Percentiles rank a stretch among this genome's conserved stretches.
These are phyloP conservation scores for Tribolium freemani DNA, from an alignment of 2,888 invertebrate species.

Conservation along the genomic window DNA sequence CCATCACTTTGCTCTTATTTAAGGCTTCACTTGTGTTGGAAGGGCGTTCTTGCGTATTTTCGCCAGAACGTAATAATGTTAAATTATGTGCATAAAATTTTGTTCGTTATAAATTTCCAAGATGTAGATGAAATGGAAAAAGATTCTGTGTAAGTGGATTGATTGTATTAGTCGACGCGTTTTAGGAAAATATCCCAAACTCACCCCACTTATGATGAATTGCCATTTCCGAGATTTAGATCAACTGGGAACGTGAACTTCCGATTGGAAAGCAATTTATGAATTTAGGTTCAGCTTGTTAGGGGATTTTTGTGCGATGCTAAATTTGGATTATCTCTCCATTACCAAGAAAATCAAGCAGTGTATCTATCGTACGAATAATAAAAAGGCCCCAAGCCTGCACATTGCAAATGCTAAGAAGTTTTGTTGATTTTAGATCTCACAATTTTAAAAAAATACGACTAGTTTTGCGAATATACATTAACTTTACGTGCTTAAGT, in stretches of 20 bases:
- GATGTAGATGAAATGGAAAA: background rate
- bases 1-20: background rate
- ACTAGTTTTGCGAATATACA: too few relatives aligned
- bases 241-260: background rate
- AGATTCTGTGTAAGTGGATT: background rate
- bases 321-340: too few relatives aligned
- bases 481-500: too few relatives aligned
- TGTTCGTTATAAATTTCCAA: background rate
- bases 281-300: too few relatives aligned
- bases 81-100: background rate
- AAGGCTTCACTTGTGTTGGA: too few relatives aligned
- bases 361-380: too few relatives aligned
- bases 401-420: too few relatives aligned
- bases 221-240: background rate
- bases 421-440: too few relatives aligned
- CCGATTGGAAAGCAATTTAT: background rate
- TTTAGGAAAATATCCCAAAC: background rate
- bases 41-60: background rate
- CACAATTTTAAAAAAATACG: too few relatives aligned
- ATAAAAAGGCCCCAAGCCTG: too few relatives aligned
- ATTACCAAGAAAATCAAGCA: too few relatives aligned
- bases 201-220: background rate
- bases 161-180: background rate
- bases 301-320: too few relatives aligned
- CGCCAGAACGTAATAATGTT: background rate